Conservation (phyloP, 2,888 invertebrate genomes). For the Habrosyne pyritoides region DNA sequence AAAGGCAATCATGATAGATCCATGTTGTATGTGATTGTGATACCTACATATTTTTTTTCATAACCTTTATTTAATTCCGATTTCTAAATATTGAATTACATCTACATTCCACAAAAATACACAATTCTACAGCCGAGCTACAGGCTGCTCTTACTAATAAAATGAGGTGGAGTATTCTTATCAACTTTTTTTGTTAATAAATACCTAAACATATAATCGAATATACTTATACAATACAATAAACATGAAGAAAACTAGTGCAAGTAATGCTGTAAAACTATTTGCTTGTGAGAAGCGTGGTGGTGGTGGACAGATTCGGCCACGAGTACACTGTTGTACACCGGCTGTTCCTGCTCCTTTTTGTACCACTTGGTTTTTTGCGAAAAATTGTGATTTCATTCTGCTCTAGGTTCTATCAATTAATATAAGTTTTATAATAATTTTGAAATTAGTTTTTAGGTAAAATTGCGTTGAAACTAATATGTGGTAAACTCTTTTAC, state of each 20-base stretch:
- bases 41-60: too few species aligned
- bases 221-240: background rate
- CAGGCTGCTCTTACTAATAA: background rate
- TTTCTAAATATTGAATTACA: background rate
- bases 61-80: background rate
- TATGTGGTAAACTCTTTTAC: too few species aligned
- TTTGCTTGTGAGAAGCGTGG: background rate
- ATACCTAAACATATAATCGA: background rate
- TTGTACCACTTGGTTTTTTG: background rate
- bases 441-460: too few species aligned
- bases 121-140: background rate
- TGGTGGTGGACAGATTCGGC: too few species aligned
- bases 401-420: background rate
- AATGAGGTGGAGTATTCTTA: background rate
- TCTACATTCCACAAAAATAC: background rate
- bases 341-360: background rate
- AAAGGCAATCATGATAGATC: constrained; percentile 34
- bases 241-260: background rate
- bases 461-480: too few species aligned
- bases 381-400: background rate
- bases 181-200: background rate
- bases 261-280: background rate
- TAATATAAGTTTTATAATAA: too few species aligned
- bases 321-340: background rate
- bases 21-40: constrained; percentile 25